Percentiles rank a stretch among this genome's conserved stretches.
Conservation (phyloP, 2,113 vertebrate species). For the Pan paniscus region DNA sequence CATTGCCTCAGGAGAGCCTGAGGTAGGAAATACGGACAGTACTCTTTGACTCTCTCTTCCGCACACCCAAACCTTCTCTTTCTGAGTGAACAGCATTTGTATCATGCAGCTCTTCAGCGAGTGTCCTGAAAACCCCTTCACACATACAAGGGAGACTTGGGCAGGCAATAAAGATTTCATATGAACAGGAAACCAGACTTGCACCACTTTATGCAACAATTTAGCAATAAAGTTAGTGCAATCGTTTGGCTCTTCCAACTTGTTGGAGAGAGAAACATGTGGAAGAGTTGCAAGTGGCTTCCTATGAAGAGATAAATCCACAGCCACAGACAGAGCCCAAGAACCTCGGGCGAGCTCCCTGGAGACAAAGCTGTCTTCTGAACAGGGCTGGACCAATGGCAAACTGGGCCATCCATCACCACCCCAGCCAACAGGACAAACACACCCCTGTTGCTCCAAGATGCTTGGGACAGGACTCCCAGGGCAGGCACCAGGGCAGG, state of each 20-base stretch:
- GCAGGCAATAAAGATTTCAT: neutral
- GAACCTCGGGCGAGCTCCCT: neutral
- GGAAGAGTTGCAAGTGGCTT: neutral
- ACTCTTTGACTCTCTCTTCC: neutral
- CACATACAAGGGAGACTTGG: neutral
- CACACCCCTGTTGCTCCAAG: neutral
- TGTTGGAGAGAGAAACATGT: neutral
- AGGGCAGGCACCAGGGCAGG: neutral
- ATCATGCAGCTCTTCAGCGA: neutral
- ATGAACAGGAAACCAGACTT: neutral
- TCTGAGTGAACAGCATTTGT: neutral
- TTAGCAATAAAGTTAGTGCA: neutral
- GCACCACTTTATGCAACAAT: neutral
- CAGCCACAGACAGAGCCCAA: neutral
- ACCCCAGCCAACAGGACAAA: neutral
- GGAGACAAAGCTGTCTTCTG: neutral
- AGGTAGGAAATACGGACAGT: neutral
- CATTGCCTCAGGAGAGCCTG: neutral
- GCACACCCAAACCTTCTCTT: neutral
- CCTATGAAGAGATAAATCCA: fast-evolving
- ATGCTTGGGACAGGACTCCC: neutral
- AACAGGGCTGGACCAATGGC: neutral
- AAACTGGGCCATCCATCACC: neutral
- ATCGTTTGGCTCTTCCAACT: neutral
- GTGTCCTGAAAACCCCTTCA: neutral